Percentiles rank a stretch among this genome's conserved stretches.
Evolutionary conservation across 1,140 invertebrate genomes (phyloP).

Genomic region (Drosophila rhopaloa): DNA sequence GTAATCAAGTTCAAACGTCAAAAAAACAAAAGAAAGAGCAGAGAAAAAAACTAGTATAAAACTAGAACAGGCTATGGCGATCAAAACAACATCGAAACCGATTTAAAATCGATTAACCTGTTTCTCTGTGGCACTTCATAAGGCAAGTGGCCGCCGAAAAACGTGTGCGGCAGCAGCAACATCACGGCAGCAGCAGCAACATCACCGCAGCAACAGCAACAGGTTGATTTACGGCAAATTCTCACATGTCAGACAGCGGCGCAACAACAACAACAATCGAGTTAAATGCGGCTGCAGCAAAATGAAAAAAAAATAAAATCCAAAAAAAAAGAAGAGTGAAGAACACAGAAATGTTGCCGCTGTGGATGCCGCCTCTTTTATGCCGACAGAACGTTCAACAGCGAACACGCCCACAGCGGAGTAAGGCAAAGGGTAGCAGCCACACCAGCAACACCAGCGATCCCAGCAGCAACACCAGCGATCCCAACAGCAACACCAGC

Average conservation of each 20-base stretch:
- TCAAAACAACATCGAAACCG: slow-evolving; percentile 83
- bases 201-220: slow-evolving; percentile 53
- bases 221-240: slow-evolving; percentile 82
- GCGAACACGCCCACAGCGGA: slow-evolving; percentile 67
- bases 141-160: slow-evolving; percentile 65
- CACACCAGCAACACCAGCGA: slow-evolving; percentile 24
- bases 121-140: slow-evolving; percentile 77
- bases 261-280: slow-evolving; percentile 44
- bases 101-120: slow-evolving; percentile 84
- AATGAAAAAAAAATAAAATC: slow-evolving; percentile 4
- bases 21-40: slow-evolving; percentile 59
- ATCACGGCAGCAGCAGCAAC: slow-evolving; percentile 28
- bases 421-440: slow-evolving; percentile 55
- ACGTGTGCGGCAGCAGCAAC: slow-evolving; percentile 61
- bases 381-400: slow-evolving; percentile 82
- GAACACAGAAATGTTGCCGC: slow-evolving; percentile 73
- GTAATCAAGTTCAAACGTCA: slow-evolving; percentile 82
- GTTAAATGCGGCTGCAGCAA: slow-evolving; percentile 67
- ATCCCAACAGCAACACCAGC: slow-evolving; percentile 16
- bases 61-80: slow-evolving; percentile 67
- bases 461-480: slow-evolving; percentile 18
- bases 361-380: slow-evolving; percentile 44
- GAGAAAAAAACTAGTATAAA: slow-evolving; percentile 57
- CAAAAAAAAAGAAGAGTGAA: slow-evolving; percentile 49
- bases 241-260: slow-evolving; percentile 65